phyloP scores from a whole-genome alignment of 2,113 vertebrate genomes.

The Halichoeres trimaculatus region DNA sequence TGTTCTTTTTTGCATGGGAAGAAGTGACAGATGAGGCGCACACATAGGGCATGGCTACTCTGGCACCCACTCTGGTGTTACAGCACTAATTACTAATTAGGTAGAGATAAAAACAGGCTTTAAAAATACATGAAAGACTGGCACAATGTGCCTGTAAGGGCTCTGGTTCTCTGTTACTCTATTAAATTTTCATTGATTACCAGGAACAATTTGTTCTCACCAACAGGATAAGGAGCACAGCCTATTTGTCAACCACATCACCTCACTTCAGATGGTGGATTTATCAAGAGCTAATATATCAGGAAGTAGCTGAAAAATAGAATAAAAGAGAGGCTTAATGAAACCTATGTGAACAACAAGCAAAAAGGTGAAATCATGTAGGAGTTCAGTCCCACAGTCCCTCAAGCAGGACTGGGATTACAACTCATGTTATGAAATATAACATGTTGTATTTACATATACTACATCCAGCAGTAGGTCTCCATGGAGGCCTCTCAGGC shows the following conservation, averaged over 20 bases:
- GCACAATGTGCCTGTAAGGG: constrained; percentile 55
- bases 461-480: constrained; percentile 11
- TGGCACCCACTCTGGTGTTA: neutral
- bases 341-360: neutral
- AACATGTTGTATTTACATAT: neutral
- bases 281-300: constrained; percentile 25
- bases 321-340: neutral
- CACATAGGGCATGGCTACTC: neutral
- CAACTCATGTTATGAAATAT: neutral
- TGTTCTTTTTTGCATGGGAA: neutral
- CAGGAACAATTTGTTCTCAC: constrained; percentile 67
- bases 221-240: constrained; percentile 35
- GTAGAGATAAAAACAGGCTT: constrained; percentile 52
- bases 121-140: constrained; percentile 76
- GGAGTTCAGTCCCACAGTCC: neutral
- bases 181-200: constrained; percentile 76
- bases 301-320: neutral
- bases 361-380: neutral
- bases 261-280: constrained; percentile 23
- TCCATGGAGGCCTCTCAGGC: constrained; percentile 4
- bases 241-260: constrained; percentile 54
- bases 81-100: constrained; percentile 55
- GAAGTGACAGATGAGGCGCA: neutral
- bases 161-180: constrained; percentile 60
- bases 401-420: neutral